Evolutionary conservation across 2,888 invertebrate species (phyloP).

Genomic region (Spisula subtruncata): DNA sequence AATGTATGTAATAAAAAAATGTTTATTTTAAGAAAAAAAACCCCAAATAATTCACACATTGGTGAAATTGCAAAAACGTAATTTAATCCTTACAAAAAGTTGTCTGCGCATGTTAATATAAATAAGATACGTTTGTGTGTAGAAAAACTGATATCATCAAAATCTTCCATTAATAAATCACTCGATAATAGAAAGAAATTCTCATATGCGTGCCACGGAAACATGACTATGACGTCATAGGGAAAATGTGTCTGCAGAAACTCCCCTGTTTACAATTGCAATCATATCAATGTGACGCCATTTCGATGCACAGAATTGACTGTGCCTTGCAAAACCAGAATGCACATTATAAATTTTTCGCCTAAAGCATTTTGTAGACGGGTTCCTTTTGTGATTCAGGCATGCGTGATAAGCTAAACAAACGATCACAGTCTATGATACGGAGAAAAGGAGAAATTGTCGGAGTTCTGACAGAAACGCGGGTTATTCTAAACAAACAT

Average conservation of each 20-base stretch:
- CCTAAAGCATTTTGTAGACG: background rate
- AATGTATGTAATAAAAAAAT: too few species aligned
- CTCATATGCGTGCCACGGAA: background rate
- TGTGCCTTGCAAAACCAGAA: background rate
- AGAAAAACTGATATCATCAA: background rate
- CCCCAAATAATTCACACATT: too few species aligned
- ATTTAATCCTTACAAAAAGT: background rate
- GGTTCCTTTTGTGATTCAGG: constrained; percentile 11
- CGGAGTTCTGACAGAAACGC: constrained; percentile 43
- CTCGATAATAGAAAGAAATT: background rate
- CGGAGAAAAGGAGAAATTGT: constrained; percentile 41
- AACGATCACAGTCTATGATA: constrained; percentile 26
- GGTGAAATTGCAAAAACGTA: too few species aligned
- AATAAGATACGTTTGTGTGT: background rate
- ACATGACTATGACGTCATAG: constrained; percentile 2
- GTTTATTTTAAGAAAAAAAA: too few species aligned
- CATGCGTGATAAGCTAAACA: constrained; percentile 35
- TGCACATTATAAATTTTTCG: background rate
- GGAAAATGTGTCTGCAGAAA: background rate
- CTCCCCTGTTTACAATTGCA: background rate
- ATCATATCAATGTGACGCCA: background rate
- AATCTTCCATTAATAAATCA: constrained; percentile 6
- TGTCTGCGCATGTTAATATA: background rate
- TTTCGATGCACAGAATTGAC: background rate
- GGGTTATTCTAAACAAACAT: constrained; percentile 53